Base-by-base conservation (phyloP, 2,888 invertebrate species). In the Ectemnius lituratus region DNA sequence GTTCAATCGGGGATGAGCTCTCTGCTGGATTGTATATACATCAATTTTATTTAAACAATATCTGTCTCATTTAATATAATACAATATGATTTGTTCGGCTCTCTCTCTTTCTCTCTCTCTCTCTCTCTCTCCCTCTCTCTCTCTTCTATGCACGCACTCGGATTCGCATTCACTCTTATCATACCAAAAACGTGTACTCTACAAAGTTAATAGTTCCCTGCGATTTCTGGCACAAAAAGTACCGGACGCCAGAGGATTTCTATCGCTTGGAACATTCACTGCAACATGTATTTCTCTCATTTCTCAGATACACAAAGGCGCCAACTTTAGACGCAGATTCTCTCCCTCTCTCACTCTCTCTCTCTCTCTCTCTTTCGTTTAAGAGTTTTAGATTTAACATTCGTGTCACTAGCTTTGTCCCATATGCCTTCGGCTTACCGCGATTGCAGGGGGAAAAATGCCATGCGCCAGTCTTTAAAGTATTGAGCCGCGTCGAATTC, bases 1-100 rank as follows among this genome's bases (percentile, higher is more conserved):
- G 23, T 23, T 23, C 3, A 23, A 23, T 23, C 23, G 37, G 37
- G 37, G 37, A 11, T 1, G 37, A 6, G 14, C 52, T n/a, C 52
- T 52, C 52, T 0, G 37, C 5, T 37, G 23, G 2, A n/a, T 14
- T 46, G 79, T 83, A 83, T 81, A 70, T 87, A 87, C 88, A 88
- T 88, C 84, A 86, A 88, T 88, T 89, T 90, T 90, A 90, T 89
- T 90, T 88, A 88, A 90, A 90, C 89, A 89, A 89, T 89, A 87
- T 89, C 80, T 85, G 85, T 81, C 85, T 88, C 80, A 84, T 88
- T 85, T 87, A 68, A 74, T 88, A 89, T 88, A 86, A 88, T 90
- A 90, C 88, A 89, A 87, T 86, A 84, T 86, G 72, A 84, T 84
- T 76, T 76, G 77, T 85, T 67, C 82, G 86, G 80, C 82, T 85